phyloP scores from a whole-genome alignment of 1,140 invertebrate species.

The Lepidotrigona ventralis region DNA sequence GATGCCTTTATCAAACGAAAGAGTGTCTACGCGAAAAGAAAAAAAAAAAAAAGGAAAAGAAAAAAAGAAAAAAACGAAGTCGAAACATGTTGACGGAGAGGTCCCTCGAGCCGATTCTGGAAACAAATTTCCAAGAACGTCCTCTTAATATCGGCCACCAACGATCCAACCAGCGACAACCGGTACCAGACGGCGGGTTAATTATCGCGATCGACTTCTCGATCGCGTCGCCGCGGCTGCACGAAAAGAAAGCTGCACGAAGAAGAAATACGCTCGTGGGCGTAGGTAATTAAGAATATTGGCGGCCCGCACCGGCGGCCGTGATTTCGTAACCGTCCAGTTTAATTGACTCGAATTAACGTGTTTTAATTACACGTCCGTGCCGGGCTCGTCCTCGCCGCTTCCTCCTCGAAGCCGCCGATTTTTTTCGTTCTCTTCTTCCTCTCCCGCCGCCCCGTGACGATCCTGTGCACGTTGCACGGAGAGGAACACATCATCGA shows the following conservation, averaged over 20 bases:
- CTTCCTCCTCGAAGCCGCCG: background rate
- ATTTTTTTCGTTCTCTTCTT: background rate
- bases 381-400: background rate
- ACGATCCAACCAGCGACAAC: slow-evolving; percentile 22
- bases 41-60: background rate
- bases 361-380: slow-evolving; percentile 60
- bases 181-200: slow-evolving; percentile 17
- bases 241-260: background rate
- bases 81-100: too few species aligned
- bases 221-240: slow-evolving; percentile 15
- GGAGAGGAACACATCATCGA: background rate
- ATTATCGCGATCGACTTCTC: slow-evolving; percentile 46
- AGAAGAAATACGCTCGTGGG: slow-evolving; percentile 45
- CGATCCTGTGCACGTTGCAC: background rate
- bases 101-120: background rate
- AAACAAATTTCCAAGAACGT: background rate
- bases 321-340: slow-evolving; percentile 55
- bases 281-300: slow-evolving; percentile 62
- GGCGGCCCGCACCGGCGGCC: slow-evolving; percentile 36
- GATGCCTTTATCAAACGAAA: background rate
- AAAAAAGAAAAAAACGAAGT: too few species aligned
- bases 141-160: background rate
- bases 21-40: background rate
- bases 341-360: slow-evolving; percentile 69
- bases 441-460: too few species aligned